A percentile compares a stretch with the other conserved stretches of the same genome.
phyloP scores from a whole-genome alignment of 2,888 invertebrate genomes.

The Limnephilus rhombicus region DNA sequence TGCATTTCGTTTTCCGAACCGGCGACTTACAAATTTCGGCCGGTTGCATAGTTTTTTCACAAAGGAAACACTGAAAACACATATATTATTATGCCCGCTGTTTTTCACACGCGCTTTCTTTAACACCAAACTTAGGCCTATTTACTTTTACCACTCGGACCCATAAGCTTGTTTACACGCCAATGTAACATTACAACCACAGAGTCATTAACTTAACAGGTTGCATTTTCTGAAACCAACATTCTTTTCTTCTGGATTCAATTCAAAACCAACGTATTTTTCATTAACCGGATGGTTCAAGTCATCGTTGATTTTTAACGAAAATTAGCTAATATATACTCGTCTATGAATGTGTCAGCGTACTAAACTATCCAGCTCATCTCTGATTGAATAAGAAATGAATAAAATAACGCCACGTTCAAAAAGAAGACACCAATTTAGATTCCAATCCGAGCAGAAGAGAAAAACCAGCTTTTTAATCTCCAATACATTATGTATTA shows the following conservation, averaged over 20 bases:
- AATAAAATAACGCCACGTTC: neutral
- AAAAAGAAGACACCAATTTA: neutral
- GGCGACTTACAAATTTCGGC: conserved; percentile 43
- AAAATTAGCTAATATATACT: neutral
- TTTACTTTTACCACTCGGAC: neutral
- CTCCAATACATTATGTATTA: neutral
- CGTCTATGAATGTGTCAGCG: neutral
- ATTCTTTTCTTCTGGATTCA: neutral
- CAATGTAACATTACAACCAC: too few species aligned
- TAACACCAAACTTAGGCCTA: neutral
- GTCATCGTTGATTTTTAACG: neutral
- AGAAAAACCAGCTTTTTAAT: neutral
- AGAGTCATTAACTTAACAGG: neutral
- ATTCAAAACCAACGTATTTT: neutral
- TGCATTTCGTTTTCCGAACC: conserved; percentile 44
- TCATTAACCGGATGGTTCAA: neutral
- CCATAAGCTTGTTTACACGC: too few species aligned
- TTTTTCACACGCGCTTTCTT: conserved; percentile 4
- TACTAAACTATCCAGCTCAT: neutral
- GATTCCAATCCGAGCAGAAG: neutral
- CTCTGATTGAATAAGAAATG: neutral
- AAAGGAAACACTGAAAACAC: conserved; percentile 30
- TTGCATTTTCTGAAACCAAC: neutral
- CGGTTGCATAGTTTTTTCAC: conserved; percentile 38
- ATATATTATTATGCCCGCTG: conserved; percentile 7